These are phyloP conservation scores for Drosophila mimica DNA, from an alignment of 2,888 invertebrate genomes.

Conservation along the genomic window DNA sequence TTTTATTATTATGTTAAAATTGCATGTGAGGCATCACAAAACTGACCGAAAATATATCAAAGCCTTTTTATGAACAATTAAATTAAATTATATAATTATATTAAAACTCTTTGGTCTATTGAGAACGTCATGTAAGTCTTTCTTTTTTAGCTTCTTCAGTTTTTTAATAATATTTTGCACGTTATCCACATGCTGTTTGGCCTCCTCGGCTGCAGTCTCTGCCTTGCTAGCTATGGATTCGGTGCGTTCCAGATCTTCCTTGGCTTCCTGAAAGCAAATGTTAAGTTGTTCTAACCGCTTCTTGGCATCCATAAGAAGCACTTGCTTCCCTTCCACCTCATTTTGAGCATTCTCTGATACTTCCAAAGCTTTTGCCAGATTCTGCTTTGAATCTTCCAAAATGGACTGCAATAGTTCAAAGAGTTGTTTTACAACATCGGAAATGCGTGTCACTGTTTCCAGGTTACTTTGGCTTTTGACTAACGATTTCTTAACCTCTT, in stretches of 20 bases:
- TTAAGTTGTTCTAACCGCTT: slow-evolving; percentile 16
- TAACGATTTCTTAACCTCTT: slow-evolving; percentile 28
- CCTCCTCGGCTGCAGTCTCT: slow-evolving; percentile 36
- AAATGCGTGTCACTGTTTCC: slow-evolving; percentile 2
- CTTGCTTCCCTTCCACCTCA: slow-evolving; percentile 9
- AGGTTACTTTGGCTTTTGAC: slow-evolving; percentile 3
- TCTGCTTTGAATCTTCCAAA: not conserved
- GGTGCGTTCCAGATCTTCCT: slow-evolving; percentile 35
- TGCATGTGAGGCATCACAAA: not conserved
- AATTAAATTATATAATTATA: not conserved
- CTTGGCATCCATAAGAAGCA: not conserved
- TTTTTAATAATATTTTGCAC: slow-evolving; percentile 9
- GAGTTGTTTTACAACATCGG: not conserved
- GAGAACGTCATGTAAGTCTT: slow-evolving; percentile 18
- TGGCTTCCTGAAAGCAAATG: slow-evolving; percentile 6
- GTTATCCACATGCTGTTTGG: slow-evolving; percentile 25
- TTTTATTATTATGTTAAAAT: not conserved
- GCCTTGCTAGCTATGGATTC: slow-evolving; percentile 37
- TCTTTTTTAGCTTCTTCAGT: slow-evolving; percentile 26
- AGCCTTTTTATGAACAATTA: not conserved
- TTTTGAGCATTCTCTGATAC: not conserved
- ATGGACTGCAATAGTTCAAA: slow-evolving; percentile 11
- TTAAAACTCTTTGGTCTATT: not conserved
- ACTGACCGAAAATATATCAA: slow-evolving; percentile 20
- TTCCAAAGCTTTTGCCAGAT: not conserved